Evolutionary conservation across 2,797 vertebrate genomes (phyloP).

Genomic region (Thaleichthys pacificus): DNA sequence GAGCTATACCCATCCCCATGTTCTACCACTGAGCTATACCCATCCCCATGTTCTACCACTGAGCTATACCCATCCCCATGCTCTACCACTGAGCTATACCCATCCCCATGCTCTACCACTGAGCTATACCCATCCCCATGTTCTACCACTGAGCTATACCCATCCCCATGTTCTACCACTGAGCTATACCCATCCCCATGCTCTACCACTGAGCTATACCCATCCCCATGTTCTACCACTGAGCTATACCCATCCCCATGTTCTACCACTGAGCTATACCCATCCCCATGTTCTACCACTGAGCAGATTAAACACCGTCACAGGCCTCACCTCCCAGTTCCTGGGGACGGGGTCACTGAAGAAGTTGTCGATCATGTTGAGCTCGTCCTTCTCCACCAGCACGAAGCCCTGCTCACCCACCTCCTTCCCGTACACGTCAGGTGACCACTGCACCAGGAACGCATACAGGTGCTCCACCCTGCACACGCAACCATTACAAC

Average conservation of each 20-base stretch:
- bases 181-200: neutral
- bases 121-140: too few species aligned
- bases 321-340: conserved; percentile 91
- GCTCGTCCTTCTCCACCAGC: conserved; percentile 95
- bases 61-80: too few species aligned
- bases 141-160: neutral
- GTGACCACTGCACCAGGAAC: conserved; percentile 98
- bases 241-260: too few species aligned
- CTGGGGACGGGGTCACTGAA: conserved; percentile 94
- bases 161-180: too few species aligned
- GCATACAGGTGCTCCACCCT: conserved; percentile 96
- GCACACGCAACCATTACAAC: conserved; percentile 15
- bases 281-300: too few species aligned
- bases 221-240: too few species aligned
- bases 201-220: neutral
- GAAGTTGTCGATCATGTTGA: conserved; percentile 98
- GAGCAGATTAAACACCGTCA: neutral
- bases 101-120: too few species aligned
- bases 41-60: too few species aligned
- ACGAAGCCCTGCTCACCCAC: conserved; percentile 97
- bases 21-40: neutral
- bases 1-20: too few species aligned
- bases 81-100: too few species aligned
- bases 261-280: neutral
- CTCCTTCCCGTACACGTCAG: conserved; percentile 95